A percentile compares a stretch with the other conserved stretches of the same genome.
These are phyloP conservation scores for Drosophila mimica DNA, from an alignment of 2,888 invertebrate species.

Conservation along the genomic window DNA sequence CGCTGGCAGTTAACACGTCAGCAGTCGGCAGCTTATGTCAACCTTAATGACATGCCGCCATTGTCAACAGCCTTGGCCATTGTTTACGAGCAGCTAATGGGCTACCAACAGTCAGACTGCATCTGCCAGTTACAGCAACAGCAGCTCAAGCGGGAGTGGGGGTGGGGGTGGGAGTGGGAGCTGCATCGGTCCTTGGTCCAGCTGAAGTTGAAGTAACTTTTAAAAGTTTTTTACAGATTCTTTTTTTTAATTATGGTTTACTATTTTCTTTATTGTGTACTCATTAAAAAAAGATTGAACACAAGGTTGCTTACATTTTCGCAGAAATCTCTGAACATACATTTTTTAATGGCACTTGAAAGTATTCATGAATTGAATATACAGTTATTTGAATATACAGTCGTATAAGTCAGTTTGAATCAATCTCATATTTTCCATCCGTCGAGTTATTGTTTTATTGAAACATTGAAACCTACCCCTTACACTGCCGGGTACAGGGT, in stretches of 20 bases:
- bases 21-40: constrained; percentile 60
- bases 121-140: constrained; percentile 3
- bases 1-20: constrained; percentile 77
- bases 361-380: neutral
- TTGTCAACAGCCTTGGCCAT: constrained; percentile 74
- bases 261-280: neutral
- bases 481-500: neutral
- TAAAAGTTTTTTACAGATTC: constrained; percentile 31
- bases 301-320: neutral
- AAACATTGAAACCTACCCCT: neutral
- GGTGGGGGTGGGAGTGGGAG: neutral
- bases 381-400: neutral
- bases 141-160: constrained; percentile 3
- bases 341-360: neutral
- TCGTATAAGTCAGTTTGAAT: neutral
- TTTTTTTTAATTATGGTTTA: constrained; percentile 25
- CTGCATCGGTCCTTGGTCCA: constrained; percentile 3
- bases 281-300: neutral
- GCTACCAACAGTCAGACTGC: constrained; percentile 31
- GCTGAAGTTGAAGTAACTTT: constrained; percentile 56
- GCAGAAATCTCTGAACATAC: neutral
- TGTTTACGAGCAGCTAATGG: constrained; percentile 69
- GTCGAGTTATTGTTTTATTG: neutral
- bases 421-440: neutral
- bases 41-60: constrained; percentile 71